These are phyloP conservation scores for Onychomys leucogaster DNA, from an alignment of 2,797 vertebrate genomes.

Conservation along the genomic window DNA sequence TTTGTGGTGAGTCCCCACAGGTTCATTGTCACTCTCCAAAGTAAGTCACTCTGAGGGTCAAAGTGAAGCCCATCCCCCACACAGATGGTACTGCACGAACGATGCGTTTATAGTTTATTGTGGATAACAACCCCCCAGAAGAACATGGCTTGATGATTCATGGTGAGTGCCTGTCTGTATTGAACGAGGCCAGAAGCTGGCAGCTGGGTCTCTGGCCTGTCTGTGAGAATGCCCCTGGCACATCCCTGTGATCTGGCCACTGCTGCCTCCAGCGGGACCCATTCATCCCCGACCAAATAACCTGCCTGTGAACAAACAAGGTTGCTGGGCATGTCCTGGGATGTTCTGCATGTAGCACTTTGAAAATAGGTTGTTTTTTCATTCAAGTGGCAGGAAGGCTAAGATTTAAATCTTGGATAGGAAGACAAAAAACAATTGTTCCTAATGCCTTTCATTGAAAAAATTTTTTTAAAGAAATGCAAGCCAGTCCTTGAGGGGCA, in stretches of 20 bases:
- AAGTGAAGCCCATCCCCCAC: neutral
- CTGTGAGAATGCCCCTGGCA: neutral
- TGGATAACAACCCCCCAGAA: neutral
- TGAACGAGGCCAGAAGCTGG: neutral
- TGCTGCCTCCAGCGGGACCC: conserved; percentile 86
- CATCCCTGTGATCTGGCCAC: neutral
- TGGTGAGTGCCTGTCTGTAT: neutral
- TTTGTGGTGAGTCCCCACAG: rapidly evolving
- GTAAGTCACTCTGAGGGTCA: neutral
- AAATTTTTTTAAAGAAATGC: conserved; percentile 56
- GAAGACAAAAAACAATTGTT: neutral
- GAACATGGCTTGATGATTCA: neutral
- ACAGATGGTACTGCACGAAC: neutral
- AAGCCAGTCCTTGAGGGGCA: neutral
- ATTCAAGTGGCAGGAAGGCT: conserved; percentile 57
- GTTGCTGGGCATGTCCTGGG: neutral
- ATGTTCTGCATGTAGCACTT: neutral
- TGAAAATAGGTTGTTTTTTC: conserved; percentile 35
- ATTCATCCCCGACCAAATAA: conserved; percentile 86
- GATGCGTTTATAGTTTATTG: neutral
- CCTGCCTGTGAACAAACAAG: neutral
- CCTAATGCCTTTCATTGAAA: conserved; percentile 45
- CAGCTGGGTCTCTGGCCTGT: neutral
- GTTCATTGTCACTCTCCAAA: neutral
- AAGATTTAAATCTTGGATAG: neutral